A percentile compares a stretch with the other conserved stretches of the same genome.
Evolutionary conservation across 2,113 vertebrate genomes (phyloP).

Genomic region (Melanerpes formicivorus): DNA sequence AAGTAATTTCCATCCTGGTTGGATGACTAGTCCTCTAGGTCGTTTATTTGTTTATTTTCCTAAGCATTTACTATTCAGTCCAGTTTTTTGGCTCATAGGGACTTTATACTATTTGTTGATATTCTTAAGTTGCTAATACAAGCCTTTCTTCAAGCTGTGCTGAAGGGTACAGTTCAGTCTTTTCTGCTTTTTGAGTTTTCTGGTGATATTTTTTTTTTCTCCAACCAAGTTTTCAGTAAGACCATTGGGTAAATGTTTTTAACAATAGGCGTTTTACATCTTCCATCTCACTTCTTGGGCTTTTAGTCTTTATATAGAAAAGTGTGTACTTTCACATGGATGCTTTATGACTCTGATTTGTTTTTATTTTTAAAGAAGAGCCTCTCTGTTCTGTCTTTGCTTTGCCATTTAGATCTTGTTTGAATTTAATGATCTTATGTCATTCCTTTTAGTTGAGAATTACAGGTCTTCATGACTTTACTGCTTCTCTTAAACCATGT

Average conservation of each 20-base stretch:
- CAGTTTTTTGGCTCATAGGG: background rate
- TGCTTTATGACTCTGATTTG: background rate
- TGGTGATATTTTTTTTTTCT: background rate
- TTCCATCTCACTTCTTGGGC: background rate
- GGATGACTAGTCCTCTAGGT: background rate
- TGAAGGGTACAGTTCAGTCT: background rate
- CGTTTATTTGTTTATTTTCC: conserved; percentile 10
- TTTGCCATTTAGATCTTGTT: background rate
- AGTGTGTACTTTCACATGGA: background rate
- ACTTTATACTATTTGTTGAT: background rate
- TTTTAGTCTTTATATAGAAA: background rate
- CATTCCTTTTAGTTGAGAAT: background rate
- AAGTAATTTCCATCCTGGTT: background rate
- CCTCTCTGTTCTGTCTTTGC: background rate
- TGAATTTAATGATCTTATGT: background rate
- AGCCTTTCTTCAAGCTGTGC: background rate
- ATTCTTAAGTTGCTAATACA: background rate
- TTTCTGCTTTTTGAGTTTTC: background rate
- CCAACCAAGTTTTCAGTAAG: background rate
- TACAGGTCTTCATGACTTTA: background rate
- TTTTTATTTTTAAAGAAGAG: background rate
- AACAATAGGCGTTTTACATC: background rate
- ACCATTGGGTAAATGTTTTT: background rate
- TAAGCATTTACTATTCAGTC: background rate
- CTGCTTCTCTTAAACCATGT: background rate